Conservation (phyloP, 2,797 vertebrate species). For the Eutrigla gurnardus region DNA sequence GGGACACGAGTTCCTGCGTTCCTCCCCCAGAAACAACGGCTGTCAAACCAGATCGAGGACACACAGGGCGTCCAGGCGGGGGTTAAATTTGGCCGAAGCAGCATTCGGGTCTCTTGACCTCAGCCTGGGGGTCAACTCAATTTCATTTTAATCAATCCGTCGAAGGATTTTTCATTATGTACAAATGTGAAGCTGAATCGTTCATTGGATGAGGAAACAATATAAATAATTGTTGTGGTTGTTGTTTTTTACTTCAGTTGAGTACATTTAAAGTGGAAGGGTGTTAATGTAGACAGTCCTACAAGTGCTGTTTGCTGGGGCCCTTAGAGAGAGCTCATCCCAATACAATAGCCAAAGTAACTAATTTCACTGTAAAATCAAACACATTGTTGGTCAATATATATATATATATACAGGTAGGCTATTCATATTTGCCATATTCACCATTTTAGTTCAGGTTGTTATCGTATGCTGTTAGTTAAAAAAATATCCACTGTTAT, state of each 20-base stretch:
- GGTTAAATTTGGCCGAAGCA: conserved; percentile 46
- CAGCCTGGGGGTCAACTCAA: conserved; percentile 47
- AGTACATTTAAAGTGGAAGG: neutral
- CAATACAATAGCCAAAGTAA: too few species aligned
- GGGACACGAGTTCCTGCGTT: conserved; percentile 43
- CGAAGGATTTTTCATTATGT: conserved; percentile 48
- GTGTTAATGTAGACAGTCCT: neutral
- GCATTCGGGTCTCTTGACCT: conserved; percentile 53
- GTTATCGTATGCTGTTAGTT: too few species aligned
- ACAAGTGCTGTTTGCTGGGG: neutral
- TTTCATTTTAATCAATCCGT: conserved; percentile 63
- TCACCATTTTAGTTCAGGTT: too few species aligned
- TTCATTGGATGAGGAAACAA: conserved; percentile 28
- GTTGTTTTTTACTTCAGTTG: neutral
- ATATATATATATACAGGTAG: too few species aligned
- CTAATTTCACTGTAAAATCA: too few species aligned
- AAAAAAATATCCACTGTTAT: too few species aligned
- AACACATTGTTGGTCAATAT: too few species aligned
- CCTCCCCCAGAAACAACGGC: conserved; percentile 53
- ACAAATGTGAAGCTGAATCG: conserved; percentile 19
- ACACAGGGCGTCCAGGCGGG: conserved; percentile 29
- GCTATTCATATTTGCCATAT: too few species aligned
- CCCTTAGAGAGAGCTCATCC: too few species aligned
- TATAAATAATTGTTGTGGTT: neutral
- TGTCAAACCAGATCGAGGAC: conserved; percentile 62